phyloP scores from a whole-genome alignment of 1,140 invertebrate genomes.

The Drosophila azteca region DNA sequence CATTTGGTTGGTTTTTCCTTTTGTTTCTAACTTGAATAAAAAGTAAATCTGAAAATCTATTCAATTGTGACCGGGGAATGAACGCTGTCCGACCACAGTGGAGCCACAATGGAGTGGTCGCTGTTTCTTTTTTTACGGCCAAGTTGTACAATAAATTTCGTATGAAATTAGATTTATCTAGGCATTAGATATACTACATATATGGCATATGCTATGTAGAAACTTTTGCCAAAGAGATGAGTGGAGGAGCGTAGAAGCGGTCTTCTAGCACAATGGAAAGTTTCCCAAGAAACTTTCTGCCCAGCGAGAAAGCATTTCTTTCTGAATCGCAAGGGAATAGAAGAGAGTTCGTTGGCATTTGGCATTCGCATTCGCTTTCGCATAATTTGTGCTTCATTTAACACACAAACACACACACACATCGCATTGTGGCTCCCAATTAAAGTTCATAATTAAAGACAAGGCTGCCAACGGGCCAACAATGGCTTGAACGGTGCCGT shows the following conservation, averaged over 20 bases:
- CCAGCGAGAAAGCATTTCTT: conserved; percentile 31
- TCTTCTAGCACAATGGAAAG: conserved; percentile 51
- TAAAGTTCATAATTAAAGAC: conserved; percentile 60
- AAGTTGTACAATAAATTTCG: conserved; percentile 41
- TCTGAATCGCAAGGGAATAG: not conserved
- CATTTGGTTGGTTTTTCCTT: conserved; percentile 37
- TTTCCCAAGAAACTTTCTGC: conserved; percentile 34
- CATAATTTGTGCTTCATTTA: conserved; percentile 64
- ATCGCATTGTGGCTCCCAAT: conserved; percentile 33
- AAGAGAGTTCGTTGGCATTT: conserved; percentile 50
- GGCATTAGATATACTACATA: conserved; percentile 42
- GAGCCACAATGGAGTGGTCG: conserved; percentile 31
- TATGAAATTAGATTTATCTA: conserved; percentile 50
- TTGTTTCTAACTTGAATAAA: conserved; percentile 62
- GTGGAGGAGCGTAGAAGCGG: not conserved
- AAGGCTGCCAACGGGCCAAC: conserved; percentile 37
- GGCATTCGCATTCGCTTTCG: conserved; percentile 25
- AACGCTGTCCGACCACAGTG: conserved; percentile 7
- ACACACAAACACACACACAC: too few species aligned
- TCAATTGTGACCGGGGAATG: conserved; percentile 58
- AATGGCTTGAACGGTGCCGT: conserved; percentile 25
- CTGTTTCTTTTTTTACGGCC: conserved; percentile 24
- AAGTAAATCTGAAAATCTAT: conserved; percentile 65
- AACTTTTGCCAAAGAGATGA: conserved; percentile 3
- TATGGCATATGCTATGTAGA: conserved; percentile 16